These are phyloP conservation scores for Axinella damicornis DNA, from an alignment of 37 sponge, comb jelly and placozoan species.

Conservation along the genomic window DNA sequence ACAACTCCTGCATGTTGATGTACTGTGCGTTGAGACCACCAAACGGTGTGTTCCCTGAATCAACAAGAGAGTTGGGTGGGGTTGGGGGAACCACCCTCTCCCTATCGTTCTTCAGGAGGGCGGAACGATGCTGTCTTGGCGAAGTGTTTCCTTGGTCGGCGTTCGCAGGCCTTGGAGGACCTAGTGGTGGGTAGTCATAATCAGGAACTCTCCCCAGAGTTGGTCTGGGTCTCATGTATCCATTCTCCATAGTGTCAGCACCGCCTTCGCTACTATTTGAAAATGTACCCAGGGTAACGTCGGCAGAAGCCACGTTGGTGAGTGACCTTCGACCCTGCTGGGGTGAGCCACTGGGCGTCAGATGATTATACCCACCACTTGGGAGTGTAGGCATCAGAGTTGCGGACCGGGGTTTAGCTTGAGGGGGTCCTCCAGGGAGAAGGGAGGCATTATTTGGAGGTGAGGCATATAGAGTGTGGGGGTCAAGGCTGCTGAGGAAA, in stretches of 20 bases:
- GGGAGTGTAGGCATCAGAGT: neutral
- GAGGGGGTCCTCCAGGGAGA: neutral
- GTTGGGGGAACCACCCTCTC: too few relatives aligned
- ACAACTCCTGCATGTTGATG: too few relatives aligned
- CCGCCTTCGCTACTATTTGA: neutral
- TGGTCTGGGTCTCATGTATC: conserved; percentile 11
- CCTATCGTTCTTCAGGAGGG: neutral
- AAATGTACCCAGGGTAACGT: neutral
- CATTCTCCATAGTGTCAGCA: conserved; percentile 20
- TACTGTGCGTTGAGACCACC: too few relatives aligned
- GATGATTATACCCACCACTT: too few relatives aligned
- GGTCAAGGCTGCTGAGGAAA: neutral
- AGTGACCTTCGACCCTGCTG: too few relatives aligned
- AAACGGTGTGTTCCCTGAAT: too few relatives aligned
- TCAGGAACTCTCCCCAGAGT: neutral
- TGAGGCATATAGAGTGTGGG: neutral
- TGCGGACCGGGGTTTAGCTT: conserved; percentile 1
- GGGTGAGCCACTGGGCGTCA: too few relatives aligned
- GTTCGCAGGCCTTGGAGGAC: conserved; percentile 13
- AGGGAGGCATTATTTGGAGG: neutral
- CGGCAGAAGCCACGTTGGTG: too few relatives aligned
- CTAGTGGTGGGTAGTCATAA: conserved; percentile 14
- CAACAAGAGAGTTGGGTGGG: too few relatives aligned
- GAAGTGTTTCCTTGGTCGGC: neutral
- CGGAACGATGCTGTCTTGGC: conserved; percentile 3